Evolutionary conservation across 2,113 vertebrate species (phyloP).

Genomic region (Halcyon malimbica): DNA sequence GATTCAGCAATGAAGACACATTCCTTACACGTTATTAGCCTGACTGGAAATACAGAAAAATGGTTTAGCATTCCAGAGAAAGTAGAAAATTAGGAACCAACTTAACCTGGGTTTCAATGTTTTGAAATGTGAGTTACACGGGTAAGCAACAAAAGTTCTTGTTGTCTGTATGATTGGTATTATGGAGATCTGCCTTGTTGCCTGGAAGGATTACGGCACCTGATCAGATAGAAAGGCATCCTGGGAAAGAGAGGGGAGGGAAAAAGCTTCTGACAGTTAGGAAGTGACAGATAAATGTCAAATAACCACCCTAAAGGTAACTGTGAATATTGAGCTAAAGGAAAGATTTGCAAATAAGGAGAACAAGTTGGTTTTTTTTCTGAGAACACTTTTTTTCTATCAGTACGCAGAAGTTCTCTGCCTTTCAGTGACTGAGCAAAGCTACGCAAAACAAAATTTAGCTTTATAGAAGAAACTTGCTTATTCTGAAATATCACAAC

Average conservation of each 20-base stretch:
- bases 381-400: not conserved
- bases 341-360: not conserved
- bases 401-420: not conserved
- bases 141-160: not conserved
- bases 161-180: not conserved
- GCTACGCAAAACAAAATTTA: not conserved
- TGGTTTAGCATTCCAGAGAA: not conserved
- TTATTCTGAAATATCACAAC: not conserved
- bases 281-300: not conserved
- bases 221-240: not conserved
- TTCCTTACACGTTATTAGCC: not conserved
- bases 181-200: not conserved
- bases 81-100: not conserved
- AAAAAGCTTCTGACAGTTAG: not conserved
- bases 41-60: constrained; percentile 13
- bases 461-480: not conserved
- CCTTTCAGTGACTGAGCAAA: not conserved
- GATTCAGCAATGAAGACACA: not conserved
- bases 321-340: not conserved
- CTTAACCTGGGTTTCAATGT: not conserved
- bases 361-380: not conserved
- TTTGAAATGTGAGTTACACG: not conserved
- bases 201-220: not conserved
- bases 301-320: constrained; percentile 23
- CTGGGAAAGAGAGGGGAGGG: not conserved